Evolutionary conservation across 2,888 invertebrate genomes (phyloP).

Genomic region (Agriotes lineatus): DNA sequence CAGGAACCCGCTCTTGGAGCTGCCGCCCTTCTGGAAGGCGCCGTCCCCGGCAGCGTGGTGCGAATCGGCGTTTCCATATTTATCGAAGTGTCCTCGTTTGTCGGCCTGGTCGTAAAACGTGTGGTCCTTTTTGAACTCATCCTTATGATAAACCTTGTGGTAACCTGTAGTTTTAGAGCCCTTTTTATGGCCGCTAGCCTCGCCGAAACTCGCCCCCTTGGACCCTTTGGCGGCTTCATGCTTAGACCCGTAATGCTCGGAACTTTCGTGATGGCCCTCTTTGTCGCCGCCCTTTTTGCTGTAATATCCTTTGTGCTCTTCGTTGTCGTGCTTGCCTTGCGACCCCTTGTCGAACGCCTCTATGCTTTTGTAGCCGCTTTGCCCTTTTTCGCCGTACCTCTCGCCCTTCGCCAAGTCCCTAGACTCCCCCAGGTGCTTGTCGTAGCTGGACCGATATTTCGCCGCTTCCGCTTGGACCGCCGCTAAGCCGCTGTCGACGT

Average conservation of each 20-base stretch:
- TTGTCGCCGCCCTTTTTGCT: constrained; percentile 70
- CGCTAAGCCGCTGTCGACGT: neutral
- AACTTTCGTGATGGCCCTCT: constrained; percentile 69
- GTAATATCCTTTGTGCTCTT: constrained; percentile 69
- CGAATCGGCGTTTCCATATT: constrained; percentile 71
- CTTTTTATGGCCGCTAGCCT: constrained; percentile 73
- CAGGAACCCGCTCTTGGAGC: constrained; percentile 69
- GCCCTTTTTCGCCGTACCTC: constrained; percentile 70
- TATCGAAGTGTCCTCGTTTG: constrained; percentile 75
- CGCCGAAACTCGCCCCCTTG: constrained; percentile 71
- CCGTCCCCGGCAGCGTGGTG: constrained; percentile 71
- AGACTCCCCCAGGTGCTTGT: constrained; percentile 62
- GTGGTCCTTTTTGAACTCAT: constrained; percentile 83
- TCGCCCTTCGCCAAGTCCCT: constrained; percentile 68
- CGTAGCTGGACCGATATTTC: constrained; percentile 14
- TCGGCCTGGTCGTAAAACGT: constrained; percentile 81
- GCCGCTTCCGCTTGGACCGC: neutral
- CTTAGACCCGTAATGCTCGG: constrained; percentile 70
- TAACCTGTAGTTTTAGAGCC: constrained; percentile 79
- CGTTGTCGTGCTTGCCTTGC: constrained; percentile 70
- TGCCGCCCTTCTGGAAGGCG: constrained; percentile 70
- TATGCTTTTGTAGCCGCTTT: constrained; percentile 70
- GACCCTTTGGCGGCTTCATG: constrained; percentile 69
- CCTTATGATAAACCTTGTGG: constrained; percentile 81
- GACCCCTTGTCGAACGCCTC: constrained; percentile 71